Evolutionary conservation across 2,888 invertebrate genomes (phyloP).

Genomic region (Pterobdella sp.): DNA sequence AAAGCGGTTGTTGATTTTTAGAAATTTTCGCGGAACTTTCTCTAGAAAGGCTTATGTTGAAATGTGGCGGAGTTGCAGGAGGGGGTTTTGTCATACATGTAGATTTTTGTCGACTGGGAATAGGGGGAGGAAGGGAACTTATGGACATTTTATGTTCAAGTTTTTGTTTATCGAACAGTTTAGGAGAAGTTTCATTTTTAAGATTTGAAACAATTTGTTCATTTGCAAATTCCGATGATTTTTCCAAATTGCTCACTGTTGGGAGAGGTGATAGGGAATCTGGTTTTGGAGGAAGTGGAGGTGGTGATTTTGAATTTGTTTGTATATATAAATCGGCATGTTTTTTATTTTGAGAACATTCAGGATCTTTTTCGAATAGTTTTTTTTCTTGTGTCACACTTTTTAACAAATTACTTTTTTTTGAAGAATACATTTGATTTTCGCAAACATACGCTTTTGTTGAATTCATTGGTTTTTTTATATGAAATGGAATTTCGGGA

Average conservation of each 20-base stretch:
- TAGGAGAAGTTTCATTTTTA: neutral
- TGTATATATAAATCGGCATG: slow-evolving; percentile 1
- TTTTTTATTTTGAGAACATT: neutral
- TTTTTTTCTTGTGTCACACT: neutral
- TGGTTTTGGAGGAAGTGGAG: slow-evolving; percentile 39
- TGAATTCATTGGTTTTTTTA: slow-evolving; percentile 34
- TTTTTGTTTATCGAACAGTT: neutral
- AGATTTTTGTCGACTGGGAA: slow-evolving; percentile 19
- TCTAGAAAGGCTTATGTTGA: neutral
- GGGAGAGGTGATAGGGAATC: slow-evolving; percentile 34
- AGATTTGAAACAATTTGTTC: neutral
- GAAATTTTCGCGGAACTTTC: slow-evolving; percentile 14
- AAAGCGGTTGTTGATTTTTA: neutral
- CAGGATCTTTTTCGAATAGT: too few species aligned
- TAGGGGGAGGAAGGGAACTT: slow-evolving; percentile 23
- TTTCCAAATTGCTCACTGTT: neutral
- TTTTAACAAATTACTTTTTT: neutral
- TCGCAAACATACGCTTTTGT: slow-evolving; percentile 34
- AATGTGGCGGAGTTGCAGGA: too few species aligned
- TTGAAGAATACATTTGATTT: neutral
- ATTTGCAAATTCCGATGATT: neutral
- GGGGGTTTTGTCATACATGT: slow-evolving; percentile 17
- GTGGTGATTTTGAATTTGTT: slow-evolving; percentile 31
- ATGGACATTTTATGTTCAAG: neutral
- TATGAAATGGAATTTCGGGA: slow-evolving; percentile 30